Percentiles rank a stretch among this genome's conserved stretches.
Evolutionary conservation across 2,888 invertebrate genomes (phyloP).

Genomic region (Pasiphila rectangulata): DNA sequence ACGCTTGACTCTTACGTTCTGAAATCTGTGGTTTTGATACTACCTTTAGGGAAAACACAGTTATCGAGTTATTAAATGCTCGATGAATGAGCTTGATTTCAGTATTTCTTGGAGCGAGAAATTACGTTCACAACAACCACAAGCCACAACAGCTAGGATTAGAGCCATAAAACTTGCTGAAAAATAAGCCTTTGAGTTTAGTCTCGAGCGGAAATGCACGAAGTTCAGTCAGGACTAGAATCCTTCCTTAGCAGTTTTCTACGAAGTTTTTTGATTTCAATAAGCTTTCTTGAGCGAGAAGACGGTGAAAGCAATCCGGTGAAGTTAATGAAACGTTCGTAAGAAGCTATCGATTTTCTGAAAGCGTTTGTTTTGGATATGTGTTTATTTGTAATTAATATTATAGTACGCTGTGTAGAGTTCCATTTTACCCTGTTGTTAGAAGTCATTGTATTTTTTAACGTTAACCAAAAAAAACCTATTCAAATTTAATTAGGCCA

Average conservation of each 20-base stretch:
- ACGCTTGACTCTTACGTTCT: too few species aligned
- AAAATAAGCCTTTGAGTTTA: slow-evolving; percentile 3
- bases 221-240: slow-evolving; percentile 17
- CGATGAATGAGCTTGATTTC: too few species aligned
- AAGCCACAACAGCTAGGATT: neutral
- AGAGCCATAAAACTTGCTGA: slow-evolving; percentile 4
- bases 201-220: slow-evolving; percentile 10
- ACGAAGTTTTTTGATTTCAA: slow-evolving; percentile 33
- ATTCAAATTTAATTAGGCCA: too few species aligned
- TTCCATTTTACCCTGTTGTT: too few species aligned
- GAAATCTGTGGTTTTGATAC: too few species aligned
- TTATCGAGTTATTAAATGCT: too few species aligned
- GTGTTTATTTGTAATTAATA: neutral
- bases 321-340: slow-evolving; percentile 48
- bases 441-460: too few species aligned
- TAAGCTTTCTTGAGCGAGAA: slow-evolving; percentile 29
- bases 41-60: too few species aligned
- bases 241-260: slow-evolving; percentile 24
- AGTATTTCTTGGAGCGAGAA: too few species aligned
- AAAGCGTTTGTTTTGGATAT: neutral
- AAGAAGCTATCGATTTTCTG: slow-evolving; percentile 31
- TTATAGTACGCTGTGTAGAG: too few species aligned
- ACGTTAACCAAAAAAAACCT: too few species aligned
- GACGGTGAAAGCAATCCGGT: slow-evolving; percentile 40
- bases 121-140: neutral